Base-by-base conservation (phyloP, 2,888 invertebrate species). In the Aleiodes leptofemur region DNA sequence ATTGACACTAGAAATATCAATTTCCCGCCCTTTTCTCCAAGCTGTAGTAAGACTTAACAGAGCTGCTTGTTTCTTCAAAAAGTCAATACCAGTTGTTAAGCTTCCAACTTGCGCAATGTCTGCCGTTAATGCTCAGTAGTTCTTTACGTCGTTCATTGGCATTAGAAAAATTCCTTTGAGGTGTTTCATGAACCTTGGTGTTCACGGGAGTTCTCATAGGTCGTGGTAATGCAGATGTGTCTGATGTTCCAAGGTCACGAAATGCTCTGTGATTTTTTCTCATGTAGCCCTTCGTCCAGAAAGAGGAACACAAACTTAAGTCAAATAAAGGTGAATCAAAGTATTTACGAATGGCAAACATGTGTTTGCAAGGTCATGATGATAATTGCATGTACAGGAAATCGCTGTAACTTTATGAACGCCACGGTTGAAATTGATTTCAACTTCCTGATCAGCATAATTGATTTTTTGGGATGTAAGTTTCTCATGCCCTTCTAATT, bases 371-470 rank as follows among this genome's bases (percentile, higher is more conserved):
- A 31, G 69, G 69, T 31, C 53, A 50, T 4, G n/a, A 34, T 29
- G 53, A 29, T 43, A 50, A n/a, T n/a, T 14, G 31, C 73, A 73
- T 7, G 38, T 48, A 31, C 68, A 68, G n/a, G 68, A 16, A 55
- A 13, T 31, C 9, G 56, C 34, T 31, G 73, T 73, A 3, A 53
- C 55, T 7, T 53, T 14, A 23, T 66, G 14, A 16, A 51, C 34
- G 5, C 38, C 14, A 16, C 13, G n/a, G 14, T 53, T 14, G 53
- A 14, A 8, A 14, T 53, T 53, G 13, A 53, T 53, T 13, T 3
- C 14, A 53, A 9, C 13, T 53, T 53, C 14, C 9, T 11, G 53
- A 53, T 14, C 43, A 38, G 5, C 16, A 13, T 0, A 34, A 64
- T 38, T 38, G 14, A 29, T 31, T 14, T 64, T 8, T 43, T 64